Conservation (phyloP, 2,888 invertebrate genomes). For the Aphodius sticticus region DNA sequence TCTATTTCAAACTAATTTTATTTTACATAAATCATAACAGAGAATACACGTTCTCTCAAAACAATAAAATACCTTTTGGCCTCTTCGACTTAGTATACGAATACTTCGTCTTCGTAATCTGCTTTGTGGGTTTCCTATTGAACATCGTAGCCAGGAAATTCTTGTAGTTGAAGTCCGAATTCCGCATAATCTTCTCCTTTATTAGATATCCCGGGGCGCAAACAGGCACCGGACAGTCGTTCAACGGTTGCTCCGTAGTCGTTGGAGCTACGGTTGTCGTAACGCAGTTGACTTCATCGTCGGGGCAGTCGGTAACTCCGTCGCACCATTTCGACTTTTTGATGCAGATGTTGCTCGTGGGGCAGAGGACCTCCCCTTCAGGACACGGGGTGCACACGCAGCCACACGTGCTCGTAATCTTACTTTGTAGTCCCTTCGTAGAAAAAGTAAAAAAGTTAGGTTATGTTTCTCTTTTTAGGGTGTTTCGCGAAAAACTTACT, state of each 20-base stretch:
- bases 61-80: slow-evolving; percentile 37
- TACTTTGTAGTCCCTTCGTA: slow-evolving; percentile 13
- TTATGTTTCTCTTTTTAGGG: slow-evolving; percentile 6
- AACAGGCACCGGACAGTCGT: slow-evolving; percentile 59
- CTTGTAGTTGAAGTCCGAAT: slow-evolving; percentile 49
- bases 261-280: slow-evolving; percentile 39
- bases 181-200: slow-evolving; percentile 53
- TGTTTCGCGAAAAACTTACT: slow-evolving; percentile 51
- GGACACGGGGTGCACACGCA: slow-evolving; percentile 80
- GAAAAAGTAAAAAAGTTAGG: not conserved
- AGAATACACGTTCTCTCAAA: too few species aligned
- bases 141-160: slow-evolving; percentile 62
- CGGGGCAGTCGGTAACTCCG: slow-evolving; percentile 81
- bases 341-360: slow-evolving; percentile 78
- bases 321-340: slow-evolving; percentile 79
- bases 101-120: slow-evolving; percentile 47
- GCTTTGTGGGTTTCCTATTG: slow-evolving; percentile 46
- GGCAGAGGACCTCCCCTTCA: slow-evolving; percentile 71
- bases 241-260: slow-evolving; percentile 34
- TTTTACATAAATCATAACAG: too few species aligned
- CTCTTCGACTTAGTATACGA: slow-evolving; percentile 12
- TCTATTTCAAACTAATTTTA: too few species aligned
- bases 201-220: slow-evolving; percentile 64
- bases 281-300: slow-evolving; percentile 77
- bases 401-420: slow-evolving; percentile 67